These are phyloP conservation scores for Phylloscopus whistleri DNA, from an alignment of 2,113 vertebrate genomes.

Conservation along the genomic window DNA sequence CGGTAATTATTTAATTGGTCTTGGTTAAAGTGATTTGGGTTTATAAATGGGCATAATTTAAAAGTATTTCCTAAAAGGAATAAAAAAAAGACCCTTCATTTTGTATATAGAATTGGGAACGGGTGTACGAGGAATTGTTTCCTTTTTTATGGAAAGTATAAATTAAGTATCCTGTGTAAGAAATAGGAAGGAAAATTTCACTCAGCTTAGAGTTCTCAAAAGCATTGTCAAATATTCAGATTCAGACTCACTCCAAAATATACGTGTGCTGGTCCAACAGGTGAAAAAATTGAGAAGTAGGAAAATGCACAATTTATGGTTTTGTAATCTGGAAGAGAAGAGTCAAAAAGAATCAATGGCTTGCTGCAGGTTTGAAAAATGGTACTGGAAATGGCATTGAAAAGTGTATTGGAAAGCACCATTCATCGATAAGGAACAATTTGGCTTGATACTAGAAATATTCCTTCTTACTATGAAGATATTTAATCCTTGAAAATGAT, in stretches of 20 bases:
- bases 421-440: not conserved
- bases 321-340: not conserved
- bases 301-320: not conserved
- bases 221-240: rapidly evolving
- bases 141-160: not conserved
- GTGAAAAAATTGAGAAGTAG: not conserved
- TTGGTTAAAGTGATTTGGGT: not conserved
- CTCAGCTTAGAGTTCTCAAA: not conserved
- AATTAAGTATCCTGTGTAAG: not conserved
- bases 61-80: not conserved
- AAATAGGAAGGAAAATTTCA: not conserved
- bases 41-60: not conserved
- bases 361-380: not conserved
- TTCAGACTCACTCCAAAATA: not conserved
- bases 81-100: not conserved
- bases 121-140: not conserved
- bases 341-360: not conserved
- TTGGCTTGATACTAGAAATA: not conserved
- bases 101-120: not conserved
- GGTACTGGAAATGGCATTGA: not conserved
- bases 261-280: not conserved
- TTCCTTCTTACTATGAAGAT: not conserved
- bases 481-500: not conserved
- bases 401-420: not conserved
- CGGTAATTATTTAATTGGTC: not conserved